Percentiles rank a stretch among this genome's conserved stretches.
These are phyloP conservation scores for Leptinotarsa tumamoca DNA, from an alignment of 2,888 invertebrate species.

Conservation along the genomic window DNA sequence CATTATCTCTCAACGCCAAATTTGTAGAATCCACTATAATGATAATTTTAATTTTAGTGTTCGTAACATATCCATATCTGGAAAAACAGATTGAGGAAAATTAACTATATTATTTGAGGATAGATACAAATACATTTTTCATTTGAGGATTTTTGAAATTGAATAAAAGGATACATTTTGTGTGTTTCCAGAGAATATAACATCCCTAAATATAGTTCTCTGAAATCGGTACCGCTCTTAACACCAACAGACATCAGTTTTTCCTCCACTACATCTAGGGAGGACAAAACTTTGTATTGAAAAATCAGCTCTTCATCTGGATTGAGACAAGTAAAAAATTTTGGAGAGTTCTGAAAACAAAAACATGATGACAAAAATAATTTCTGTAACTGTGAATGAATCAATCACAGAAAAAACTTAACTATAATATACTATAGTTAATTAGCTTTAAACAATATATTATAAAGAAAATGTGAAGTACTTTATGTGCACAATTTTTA, in stretches of 20 bases:
- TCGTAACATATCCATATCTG: slow-evolving; percentile 96
- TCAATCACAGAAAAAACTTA: too few relatives aligned
- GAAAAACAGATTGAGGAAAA: slow-evolving; percentile 51
- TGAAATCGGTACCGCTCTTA: slow-evolving; percentile 78
- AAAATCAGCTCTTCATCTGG: slow-evolving; percentile 88
- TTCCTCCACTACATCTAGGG: slow-evolving; percentile 91
- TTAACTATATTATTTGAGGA: background rate
- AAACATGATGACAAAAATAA: background rate
- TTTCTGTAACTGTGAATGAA: too few relatives aligned
- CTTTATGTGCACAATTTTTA: background rate
- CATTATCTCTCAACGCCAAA: slow-evolving; percentile 89
- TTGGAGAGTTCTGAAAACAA: slow-evolving; percentile 85
- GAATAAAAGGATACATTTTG: slow-evolving; percentile 80
- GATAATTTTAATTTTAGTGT: slow-evolving; percentile 94
- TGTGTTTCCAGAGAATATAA: slow-evolving; percentile 95
- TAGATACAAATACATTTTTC: background rate
- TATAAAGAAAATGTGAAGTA: background rate
- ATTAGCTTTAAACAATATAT: too few relatives aligned
- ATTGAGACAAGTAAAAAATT: slow-evolving; percentile 83
- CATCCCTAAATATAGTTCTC: slow-evolving; percentile 91
- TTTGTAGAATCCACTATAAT: slow-evolving; percentile 93
- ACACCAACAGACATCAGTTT: slow-evolving; percentile 73
- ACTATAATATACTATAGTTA: too few relatives aligned
- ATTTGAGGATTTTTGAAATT: too few relatives aligned
- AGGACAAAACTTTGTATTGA: slow-evolving; percentile 93